Evolutionary conservation across 1,140 invertebrate genomes (phyloP).

Genomic region (Acyrthosiphon pisum): DNA sequence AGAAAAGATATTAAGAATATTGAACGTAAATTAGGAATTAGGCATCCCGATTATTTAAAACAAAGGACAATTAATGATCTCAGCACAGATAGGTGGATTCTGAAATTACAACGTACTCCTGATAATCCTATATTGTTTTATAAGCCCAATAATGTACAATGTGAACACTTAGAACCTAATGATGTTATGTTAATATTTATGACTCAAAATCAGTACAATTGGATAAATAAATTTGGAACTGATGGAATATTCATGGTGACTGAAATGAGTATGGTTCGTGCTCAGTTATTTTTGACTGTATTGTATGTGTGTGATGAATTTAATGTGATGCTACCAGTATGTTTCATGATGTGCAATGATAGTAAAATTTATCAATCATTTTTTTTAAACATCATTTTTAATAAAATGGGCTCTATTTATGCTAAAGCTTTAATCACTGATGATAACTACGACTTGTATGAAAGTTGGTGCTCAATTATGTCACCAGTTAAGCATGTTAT

Average conservation of each 20-base stretch:
- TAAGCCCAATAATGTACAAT: slow-evolving; percentile 39
- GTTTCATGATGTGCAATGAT: slow-evolving; percentile 48
- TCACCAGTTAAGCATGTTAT: slow-evolving; percentile 51
- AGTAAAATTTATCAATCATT: slow-evolving; percentile 54
- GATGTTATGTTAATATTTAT: slow-evolving; percentile 53
- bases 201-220: slow-evolving; percentile 37
- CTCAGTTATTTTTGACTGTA: slow-evolving; percentile 44
- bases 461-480: slow-evolving; percentile 54
- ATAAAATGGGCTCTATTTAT: slow-evolving; percentile 42
- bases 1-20: slow-evolving; percentile 54
- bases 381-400: slow-evolving; percentile 46
- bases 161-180: slow-evolving; percentile 30
- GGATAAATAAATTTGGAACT: slow-evolving; percentile 52
- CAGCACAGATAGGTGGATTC: slow-evolving; percentile 52
- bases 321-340: slow-evolving; percentile 46
- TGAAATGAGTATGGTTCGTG: slow-evolving; percentile 48
- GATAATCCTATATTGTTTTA: slow-evolving; percentile 51
- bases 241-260: slow-evolving; percentile 54
- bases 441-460: slow-evolving; percentile 52
- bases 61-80: slow-evolving; percentile 55
- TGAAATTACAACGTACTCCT: slow-evolving; percentile 25
- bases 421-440: slow-evolving; percentile 53
- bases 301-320: slow-evolving; percentile 54
- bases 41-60: slow-evolving; percentile 42
- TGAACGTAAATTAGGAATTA: slow-evolving; percentile 47